Conservation (phyloP, 2,888 invertebrate genomes). For the Drosophila monieri region DNA sequence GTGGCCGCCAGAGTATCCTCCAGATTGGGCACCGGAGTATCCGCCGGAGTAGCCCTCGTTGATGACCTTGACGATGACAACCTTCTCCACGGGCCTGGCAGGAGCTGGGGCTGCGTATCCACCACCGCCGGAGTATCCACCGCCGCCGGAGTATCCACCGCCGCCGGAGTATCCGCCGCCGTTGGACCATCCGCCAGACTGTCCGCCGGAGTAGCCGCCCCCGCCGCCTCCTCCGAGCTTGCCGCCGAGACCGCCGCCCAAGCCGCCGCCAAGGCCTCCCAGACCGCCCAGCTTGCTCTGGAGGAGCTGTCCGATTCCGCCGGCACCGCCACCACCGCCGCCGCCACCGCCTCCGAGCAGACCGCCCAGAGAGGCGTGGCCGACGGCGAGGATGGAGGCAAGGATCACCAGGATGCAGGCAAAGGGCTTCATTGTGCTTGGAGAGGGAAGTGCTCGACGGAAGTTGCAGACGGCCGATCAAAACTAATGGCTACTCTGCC, state of each 20-base stretch:
- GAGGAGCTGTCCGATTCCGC: conserved; percentile 59
- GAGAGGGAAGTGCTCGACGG: conserved; percentile 3
- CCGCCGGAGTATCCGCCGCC: conserved; percentile 52
- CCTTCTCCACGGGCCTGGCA: conserved; percentile 40
- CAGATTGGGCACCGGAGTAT: conserved; percentile 27
- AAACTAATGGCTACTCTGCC: conserved; percentile 65
- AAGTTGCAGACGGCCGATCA: conserved; percentile 51
- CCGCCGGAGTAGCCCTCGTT: conserved; percentile 45
- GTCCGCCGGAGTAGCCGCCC: conserved; percentile 45
- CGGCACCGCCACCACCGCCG: conserved; percentile 57
- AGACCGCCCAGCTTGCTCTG: conserved; percentile 65
- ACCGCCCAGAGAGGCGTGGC: conserved; percentile 65
- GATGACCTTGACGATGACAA: conserved; percentile 49
- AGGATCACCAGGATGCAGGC: conserved; percentile 70
- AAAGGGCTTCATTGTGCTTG: conserved; percentile 71
- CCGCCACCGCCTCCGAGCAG: conserved; percentile 66
- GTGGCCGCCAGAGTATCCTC: conserved; percentile 53
- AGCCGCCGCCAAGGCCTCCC: conserved; percentile 41
- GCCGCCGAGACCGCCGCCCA: conserved; percentile 42
- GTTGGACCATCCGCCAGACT: conserved; percentile 33
- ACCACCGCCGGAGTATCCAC: conserved; percentile 38
- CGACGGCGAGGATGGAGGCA: conserved; percentile 62
- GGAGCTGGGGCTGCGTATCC: conserved; percentile 28
- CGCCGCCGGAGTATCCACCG: conserved; percentile 42
- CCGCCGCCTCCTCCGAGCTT: conserved; percentile 35